phyloP scores from a whole-genome alignment of 2,888 invertebrate species.

The Morpho deidamia region DNA sequence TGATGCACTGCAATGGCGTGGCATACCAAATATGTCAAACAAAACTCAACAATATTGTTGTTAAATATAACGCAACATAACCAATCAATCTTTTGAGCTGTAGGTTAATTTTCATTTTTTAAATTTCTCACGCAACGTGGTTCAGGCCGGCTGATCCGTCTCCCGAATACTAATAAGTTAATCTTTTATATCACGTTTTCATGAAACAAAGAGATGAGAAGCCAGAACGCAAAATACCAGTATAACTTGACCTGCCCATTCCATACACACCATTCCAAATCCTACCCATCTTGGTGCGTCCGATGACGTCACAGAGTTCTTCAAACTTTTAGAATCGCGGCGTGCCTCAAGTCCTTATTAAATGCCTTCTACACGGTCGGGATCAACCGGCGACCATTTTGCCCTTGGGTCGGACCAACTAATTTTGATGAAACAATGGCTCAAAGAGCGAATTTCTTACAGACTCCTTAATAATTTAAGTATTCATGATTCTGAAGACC shows the following conservation, averaged over 20 bases:
- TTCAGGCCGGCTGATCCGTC: constrained; percentile 46
- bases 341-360: too few species aligned
- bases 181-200: constrained; percentile 75
- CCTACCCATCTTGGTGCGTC: constrained; percentile 25
- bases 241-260: constrained; percentile 39
- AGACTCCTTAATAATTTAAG: too few species aligned
- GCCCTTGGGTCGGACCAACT: too few species aligned
- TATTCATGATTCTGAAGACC: too few species aligned
- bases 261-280: constrained; percentile 15
- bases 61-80: constrained; percentile 6
- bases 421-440: too few species aligned
- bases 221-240: constrained; percentile 43
- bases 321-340: too few species aligned
- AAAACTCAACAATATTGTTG: neutral
- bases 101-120: constrained; percentile 32
- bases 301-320: neutral
- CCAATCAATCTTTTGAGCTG: constrained; percentile 21
- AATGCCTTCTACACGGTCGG: too few species aligned
- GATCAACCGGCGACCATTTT: too few species aligned
- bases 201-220: constrained; percentile 72
- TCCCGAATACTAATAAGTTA: constrained; percentile 74
- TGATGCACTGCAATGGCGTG: too few species aligned
- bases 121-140: constrained; percentile 46
- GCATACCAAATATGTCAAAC: neutral
- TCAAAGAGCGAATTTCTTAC: too few species aligned